Percentiles rank a stretch among this genome's conserved stretches.
phyloP scores from a whole-genome alignment of 2,888 invertebrate species.

The Apoda limacodes region DNA sequence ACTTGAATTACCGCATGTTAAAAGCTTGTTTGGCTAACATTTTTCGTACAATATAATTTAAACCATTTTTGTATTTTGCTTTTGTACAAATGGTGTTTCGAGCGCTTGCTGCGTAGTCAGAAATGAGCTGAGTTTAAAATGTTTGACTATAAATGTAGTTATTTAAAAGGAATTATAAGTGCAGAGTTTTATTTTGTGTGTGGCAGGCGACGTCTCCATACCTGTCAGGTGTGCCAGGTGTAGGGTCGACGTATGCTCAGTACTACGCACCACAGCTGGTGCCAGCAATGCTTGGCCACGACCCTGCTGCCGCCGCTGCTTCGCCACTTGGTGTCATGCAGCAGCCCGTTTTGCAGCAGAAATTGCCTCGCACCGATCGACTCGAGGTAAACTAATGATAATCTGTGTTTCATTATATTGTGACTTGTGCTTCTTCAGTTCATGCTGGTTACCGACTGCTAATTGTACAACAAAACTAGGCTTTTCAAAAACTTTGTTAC shows the following conservation, averaged over 20 bases:
- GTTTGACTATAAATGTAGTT: too few relatives aligned
- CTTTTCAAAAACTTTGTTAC: too few relatives aligned
- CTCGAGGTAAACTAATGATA: conserved; percentile 98
- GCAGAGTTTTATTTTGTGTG: conserved; percentile 21
- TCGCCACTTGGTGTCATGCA: conserved; percentile 89
- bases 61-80: conserved; percentile 8
- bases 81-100: too few relatives aligned
- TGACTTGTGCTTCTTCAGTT: too few relatives aligned
- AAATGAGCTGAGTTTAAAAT: too few relatives aligned
- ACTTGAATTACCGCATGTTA: conserved; percentile 43
- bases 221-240: conserved; percentile 90
- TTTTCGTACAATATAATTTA: too few relatives aligned
- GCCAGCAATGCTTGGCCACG: conserved; percentile 90
- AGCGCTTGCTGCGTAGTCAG: too few relatives aligned
- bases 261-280: conserved; percentile 92
- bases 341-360: conserved; percentile 90
- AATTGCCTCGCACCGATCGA: conserved; percentile 94
- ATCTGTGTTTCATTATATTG: too few relatives aligned
- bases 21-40: conserved; percentile 46
- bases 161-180: too few relatives aligned
- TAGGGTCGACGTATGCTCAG: conserved; percentile 90
- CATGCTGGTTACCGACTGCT: conserved; percentile 43
- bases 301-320: conserved; percentile 80
- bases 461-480: too few relatives aligned
- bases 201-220: conserved; percentile 90